Evolutionary conservation across 2,113 vertebrate genomes (phyloP), one percentile per base, ranked within the genome.

Genomic region (Hyaena hyaena): DNA sequence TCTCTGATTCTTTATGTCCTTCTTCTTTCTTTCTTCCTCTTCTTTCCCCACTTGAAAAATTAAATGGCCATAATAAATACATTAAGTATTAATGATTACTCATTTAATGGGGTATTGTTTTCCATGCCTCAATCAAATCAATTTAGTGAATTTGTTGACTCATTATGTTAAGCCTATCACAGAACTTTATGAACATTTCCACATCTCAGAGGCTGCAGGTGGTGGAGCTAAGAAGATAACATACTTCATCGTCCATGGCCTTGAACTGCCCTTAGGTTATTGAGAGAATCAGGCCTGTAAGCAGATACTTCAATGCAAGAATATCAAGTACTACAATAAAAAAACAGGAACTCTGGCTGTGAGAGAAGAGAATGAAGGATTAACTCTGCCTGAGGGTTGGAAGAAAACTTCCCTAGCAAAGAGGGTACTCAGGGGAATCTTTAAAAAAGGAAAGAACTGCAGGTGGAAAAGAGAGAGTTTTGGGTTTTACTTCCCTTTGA

Each of bases 401-500:
- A 21, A 94, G 53, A 7, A 83, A 79, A 31, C 24, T 79, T 91
- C 63, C 58, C 6, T 58, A 83, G n/a, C 24, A 73, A 90, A 93
- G 61, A 53, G 15, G 8, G 8, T 17, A 33, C 12, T n/a, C 26
- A 68, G 5, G 8, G 43, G 28, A 93, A 2, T 87, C 50, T 39
- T 83, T 6, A 88, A 91, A 58, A 16, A 81, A 43, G 76, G 21
- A 63, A 31, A 35, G 26, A 7, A 5, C 14, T 88, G 4, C 7
- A 58, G 19, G 12, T 77, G 12, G 65, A 58, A 96, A 80, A 91
- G 19, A 39, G 61, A 66, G 55, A 91, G 5, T 50, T 26, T 31
- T 74, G 11, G 10, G n/a, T 77, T 96, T 92, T 84, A 84, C 69
- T 96, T 90, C 15, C 53, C 11, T 39, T 77, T 92, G 58, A 86